These are phyloP conservation scores for Oryctes rhinoceros DNA, from an alignment of 1,140 invertebrate genomes.

Conservation along the genomic window DNA sequence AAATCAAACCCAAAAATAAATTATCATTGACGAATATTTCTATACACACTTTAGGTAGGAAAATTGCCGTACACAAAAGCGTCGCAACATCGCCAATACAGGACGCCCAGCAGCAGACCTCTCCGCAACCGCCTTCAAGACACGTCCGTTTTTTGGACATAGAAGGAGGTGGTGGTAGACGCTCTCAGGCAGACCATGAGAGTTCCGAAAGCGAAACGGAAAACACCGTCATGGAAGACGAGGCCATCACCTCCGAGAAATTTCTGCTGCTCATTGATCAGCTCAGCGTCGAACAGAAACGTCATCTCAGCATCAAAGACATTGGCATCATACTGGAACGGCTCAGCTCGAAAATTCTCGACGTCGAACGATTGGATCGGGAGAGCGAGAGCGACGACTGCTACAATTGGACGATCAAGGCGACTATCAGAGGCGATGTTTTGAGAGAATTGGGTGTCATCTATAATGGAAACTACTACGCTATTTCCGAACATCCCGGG, in stretches of 20 bases:
- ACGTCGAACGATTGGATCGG: slow-evolving; percentile 89
- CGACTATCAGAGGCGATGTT: slow-evolving; percentile 89
- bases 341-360: slow-evolving; percentile 90
- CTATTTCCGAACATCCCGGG: slow-evolving; percentile 91
- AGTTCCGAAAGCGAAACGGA: slow-evolving; percentile 92
- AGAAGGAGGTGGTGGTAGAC: slow-evolving; percentile 64
- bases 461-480: slow-evolving; percentile 95
- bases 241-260: slow-evolving; percentile 86
- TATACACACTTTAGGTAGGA: slow-evolving; percentile 60
- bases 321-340: slow-evolving; percentile 93
- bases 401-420: slow-evolving; percentile 84
- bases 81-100: slow-evolving; percentile 92
- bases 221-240: slow-evolving; percentile 90
- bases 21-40: background rate
- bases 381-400: slow-evolving; percentile 91
- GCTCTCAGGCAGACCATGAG: slow-evolving; percentile 72
- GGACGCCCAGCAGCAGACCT: slow-evolving; percentile 76
- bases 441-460: slow-evolving; percentile 90
- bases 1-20: too few relatives aligned
- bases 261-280: slow-evolving; percentile 92
- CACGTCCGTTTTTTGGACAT: slow-evolving; percentile 82
- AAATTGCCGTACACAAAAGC: slow-evolving; percentile 87
- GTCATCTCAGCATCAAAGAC: slow-evolving; percentile 91
- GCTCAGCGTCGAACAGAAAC: slow-evolving; percentile 88
- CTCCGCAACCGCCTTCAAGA: slow-evolving; percentile 64